Conservation (phyloP, 2,797 vertebrate genomes). For the Helostoma temminkii region DNA sequence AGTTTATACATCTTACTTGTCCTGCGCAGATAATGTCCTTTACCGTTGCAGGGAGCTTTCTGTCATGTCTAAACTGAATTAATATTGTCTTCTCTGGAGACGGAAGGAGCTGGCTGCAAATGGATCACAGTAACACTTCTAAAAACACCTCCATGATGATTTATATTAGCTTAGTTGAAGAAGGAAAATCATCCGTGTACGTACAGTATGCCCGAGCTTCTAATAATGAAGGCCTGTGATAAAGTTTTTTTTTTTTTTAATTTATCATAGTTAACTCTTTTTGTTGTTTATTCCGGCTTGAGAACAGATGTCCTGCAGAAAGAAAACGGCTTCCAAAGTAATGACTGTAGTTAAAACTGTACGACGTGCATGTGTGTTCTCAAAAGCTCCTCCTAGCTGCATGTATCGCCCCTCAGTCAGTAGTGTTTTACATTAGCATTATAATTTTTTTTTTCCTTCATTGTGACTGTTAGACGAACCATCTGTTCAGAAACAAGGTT, state of each 20-base stretch:
- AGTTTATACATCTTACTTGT: slow-evolving; percentile 31
- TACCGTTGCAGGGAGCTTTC: slow-evolving; percentile 39
- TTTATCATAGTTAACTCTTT: neutral
- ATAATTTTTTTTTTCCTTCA: slow-evolving; percentile 2
- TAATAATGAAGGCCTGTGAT: neutral
- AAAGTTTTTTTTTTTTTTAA: neutral
- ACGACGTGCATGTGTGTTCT: slow-evolving; percentile 20
- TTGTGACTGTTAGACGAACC: slow-evolving; percentile 38
- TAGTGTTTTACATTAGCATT: slow-evolving; percentile 25
- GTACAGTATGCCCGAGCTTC: neutral
- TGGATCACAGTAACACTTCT: slow-evolving; percentile 16
- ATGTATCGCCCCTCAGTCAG: slow-evolving; percentile 27
- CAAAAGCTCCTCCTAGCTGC: slow-evolving; percentile 18
- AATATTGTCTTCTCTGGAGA: slow-evolving; percentile 24
- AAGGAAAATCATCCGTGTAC: slow-evolving; percentile 6
- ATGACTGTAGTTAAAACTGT: slow-evolving; percentile 3
- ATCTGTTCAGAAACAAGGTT: slow-evolving; percentile 62
- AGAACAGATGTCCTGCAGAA: slow-evolving; percentile 27
- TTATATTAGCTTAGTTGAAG: neutral
- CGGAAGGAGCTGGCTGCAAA: slow-evolving; percentile 26
- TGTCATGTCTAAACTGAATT: slow-evolving; percentile 41
- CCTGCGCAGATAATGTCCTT: slow-evolving; percentile 35
- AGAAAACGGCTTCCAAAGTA: neutral
- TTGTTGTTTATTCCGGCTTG: slow-evolving; percentile 28
- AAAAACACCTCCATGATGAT: neutral